A percentile compares a stretch with the other conserved stretches of the same genome.
Conservation (phyloP, 2,888 invertebrate species). For the Eupsilia transversa region DNA sequence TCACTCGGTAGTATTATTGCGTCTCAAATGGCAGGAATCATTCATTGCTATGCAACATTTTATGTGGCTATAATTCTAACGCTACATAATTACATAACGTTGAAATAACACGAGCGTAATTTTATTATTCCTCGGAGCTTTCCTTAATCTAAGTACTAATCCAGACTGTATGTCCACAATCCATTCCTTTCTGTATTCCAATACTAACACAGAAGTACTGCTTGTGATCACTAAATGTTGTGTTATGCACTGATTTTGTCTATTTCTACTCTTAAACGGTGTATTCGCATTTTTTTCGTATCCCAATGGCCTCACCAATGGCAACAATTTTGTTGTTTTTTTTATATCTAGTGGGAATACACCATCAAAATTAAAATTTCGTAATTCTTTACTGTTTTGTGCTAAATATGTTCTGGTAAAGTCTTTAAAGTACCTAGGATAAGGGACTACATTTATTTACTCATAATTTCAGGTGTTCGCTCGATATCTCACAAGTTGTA, state of each 20-base stretch:
- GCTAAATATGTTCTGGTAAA: slow-evolving; percentile 37
- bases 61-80: slow-evolving; percentile 24
- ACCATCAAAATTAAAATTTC: slow-evolving; percentile 4
- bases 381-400: slow-evolving; percentile 34
- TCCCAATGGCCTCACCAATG: neutral
- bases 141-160: slow-evolving; percentile 17
- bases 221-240: slow-evolving; percentile 56
- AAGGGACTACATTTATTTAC: slow-evolving; percentile 23
- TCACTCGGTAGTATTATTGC: slow-evolving; percentile 21
- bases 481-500: slow-evolving; percentile 88
- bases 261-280: slow-evolving; percentile 11
- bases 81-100: slow-evolving; percentile 30
- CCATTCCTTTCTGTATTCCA: slow-evolving; percentile 37
- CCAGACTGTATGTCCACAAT: slow-evolving; percentile 27
- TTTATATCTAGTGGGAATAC: slow-evolving; percentile 25
- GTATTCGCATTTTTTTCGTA: slow-evolving; percentile 14
- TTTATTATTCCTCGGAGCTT: slow-evolving; percentile 11
- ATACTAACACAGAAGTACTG: slow-evolving; percentile 38
- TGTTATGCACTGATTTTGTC: slow-evolving; percentile 46
- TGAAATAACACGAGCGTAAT: slow-evolving; percentile 21
- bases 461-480: slow-evolving; percentile 80
- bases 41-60: slow-evolving; percentile 34
- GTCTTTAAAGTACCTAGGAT: neutral
- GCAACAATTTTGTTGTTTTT: neutral
- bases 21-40: slow-evolving; percentile 27